Evolutionary conservation across 2,888 invertebrate genomes (phyloP), one percentile per base, ranked within the genome.

Genomic region (Pachliopta kotzebuea): DNA sequence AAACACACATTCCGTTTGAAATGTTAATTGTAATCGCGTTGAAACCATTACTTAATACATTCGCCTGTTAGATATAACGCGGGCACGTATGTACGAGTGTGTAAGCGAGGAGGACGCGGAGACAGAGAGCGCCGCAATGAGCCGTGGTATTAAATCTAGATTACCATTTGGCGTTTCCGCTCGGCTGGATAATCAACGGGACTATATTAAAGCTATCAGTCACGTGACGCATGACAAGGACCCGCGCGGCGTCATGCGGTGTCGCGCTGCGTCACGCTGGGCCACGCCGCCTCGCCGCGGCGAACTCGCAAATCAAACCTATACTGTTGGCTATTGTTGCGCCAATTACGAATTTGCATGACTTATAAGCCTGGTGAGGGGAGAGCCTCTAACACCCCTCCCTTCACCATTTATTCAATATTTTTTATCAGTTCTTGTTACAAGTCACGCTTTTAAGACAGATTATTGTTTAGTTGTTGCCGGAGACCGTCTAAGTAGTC

Each of bases 181-280:
- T 76, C 80, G 76, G 76, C 74, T 77, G 85, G 83, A 86, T 88
- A 88, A 89, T 89, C 88, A 86, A 86, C 88, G 81, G 84, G 85
- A 86, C 88, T 85, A 81, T 88, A 89, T 88, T 89, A 88, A 88
- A 87, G 86, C 90, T 87, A 89, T 90, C 89, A 84, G 82, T 89
- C 89, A 86, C 84, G 83, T 83, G 81, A 81, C 81, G 83, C 81
- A 83, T 87, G 86, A 85, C 85, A 83, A 72, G 72, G 71, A 74
- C 72, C 45, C 74, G 75, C 77, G 77, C 83, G 83, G 81, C 83
- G 82, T 85, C 85, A 84, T 72, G 68, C 45, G 6, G 45, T 11
- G 37, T 37, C 37, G 11, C 37, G 37, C 37, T 8, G 11, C 37
- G 2, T 37, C 74, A 75, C 77, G 77, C 83, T 82, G 81, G 83